These are phyloP conservation scores for Coilia nasus DNA, from an alignment of 2,797 vertebrate species.

Conservation along the genomic window DNA sequence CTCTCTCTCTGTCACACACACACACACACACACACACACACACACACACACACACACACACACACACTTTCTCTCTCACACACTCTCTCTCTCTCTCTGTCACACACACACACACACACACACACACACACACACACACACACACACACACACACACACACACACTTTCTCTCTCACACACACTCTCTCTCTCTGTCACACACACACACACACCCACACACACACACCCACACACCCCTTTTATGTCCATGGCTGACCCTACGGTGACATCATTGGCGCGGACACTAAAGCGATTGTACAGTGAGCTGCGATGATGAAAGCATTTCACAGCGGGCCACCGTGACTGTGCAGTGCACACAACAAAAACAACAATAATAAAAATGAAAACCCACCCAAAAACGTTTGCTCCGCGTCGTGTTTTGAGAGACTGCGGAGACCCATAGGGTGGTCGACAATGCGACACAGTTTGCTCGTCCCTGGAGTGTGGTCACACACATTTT, in stretches of 20 bases:
- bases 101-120: no score
- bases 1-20: no score
- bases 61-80: no score
- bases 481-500: constrained; percentile 34
- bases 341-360: constrained; percentile 71
- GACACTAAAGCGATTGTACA: constrained; percentile 56
- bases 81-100: no score
- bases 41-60: no score
- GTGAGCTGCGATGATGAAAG: constrained; percentile 70
- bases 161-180: no score
- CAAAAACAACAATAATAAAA: constrained; percentile 51
- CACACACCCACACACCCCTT: constrained; percentile 50
- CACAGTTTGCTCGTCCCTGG: neutral
- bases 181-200: neutral
- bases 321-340: constrained; percentile 66
- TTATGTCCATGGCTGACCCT: constrained; percentile 74
- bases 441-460: constrained; percentile 1
- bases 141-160: neutral
- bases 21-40: constrained; percentile 18
- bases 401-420: constrained; percentile 60
- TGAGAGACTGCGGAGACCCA: constrained; percentile 36
- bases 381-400: constrained; percentile 59
- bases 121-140: neutral
- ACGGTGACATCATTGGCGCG: constrained; percentile 70
- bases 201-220: neutral